A percentile compares a stretch with the other conserved stretches of the same genome.
Evolutionary conservation across 92 coral and sea anemone genomes (phyloP).

Genomic region (Blastomussa wellsi): DNA sequence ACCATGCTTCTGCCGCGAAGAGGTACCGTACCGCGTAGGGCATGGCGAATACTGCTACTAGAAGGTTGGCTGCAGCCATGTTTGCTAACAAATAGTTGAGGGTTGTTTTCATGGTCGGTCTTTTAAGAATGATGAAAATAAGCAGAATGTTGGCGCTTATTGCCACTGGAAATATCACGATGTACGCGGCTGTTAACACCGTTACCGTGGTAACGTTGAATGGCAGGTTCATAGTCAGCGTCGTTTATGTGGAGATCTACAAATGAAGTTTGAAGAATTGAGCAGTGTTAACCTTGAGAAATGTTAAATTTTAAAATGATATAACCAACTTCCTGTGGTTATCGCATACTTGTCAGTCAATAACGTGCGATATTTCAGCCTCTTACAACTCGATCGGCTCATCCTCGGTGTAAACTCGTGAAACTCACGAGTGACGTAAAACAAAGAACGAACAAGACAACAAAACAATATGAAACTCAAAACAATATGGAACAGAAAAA

Average conservation of each 20-base stretch:
- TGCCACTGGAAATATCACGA: conserved; percentile 44
- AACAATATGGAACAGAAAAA: too few relatives aligned
- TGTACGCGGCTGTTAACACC: conserved; percentile 37
- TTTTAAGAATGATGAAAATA: conserved; percentile 48
- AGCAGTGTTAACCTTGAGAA: neutral
- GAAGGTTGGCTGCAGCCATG: conserved; percentile 71
- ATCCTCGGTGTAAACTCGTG: too few relatives aligned
- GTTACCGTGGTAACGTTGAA: conserved; percentile 1
- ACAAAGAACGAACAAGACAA: too few relatives aligned
- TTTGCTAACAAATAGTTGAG: conserved; percentile 67
- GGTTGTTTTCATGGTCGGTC: conserved; percentile 57
- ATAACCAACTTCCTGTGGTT: neutral
- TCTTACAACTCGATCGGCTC: too few relatives aligned
- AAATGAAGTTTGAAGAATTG: neutral
- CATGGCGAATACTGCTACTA: conserved; percentile 62
- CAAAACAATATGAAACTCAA: too few relatives aligned
- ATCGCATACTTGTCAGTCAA: neutral
- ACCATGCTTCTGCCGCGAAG: conserved; percentile 48
- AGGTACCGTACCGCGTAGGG: conserved; percentile 39
- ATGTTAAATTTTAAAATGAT: neutral
- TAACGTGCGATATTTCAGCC: neutral
- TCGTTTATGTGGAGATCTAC: neutral
- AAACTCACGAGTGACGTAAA: too few relatives aligned
- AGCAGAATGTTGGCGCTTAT: conserved; percentile 65
- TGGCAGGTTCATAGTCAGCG: neutral